Base-by-base conservation (phyloP, 2,888 invertebrate species). In the Craniophora ligustri region DNA sequence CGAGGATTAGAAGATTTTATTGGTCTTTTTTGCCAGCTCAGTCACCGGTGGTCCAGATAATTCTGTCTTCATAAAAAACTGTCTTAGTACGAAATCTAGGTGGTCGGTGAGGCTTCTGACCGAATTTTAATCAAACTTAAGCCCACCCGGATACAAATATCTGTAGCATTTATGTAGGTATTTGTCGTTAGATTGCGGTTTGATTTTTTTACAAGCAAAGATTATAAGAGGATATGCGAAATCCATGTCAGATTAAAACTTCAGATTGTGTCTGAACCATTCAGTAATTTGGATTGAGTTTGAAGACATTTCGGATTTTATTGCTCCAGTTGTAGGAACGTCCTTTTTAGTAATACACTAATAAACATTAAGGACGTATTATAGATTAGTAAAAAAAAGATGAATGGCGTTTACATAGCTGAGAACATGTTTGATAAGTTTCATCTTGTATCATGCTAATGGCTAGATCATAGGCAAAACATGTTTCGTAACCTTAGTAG, bases 61-160 rank as follows among this genome's bases (percentile, higher is more conserved):
- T 56, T 53, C n/a, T 26, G 14, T 85, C 85, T 85, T 83, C 84
- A 70, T 68, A 45, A 35, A n/a, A 39, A 56, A 68, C 71, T 68
- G 26, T 62, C 30, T 64, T 69, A 67, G 75, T 59, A 28, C 60
- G 61, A 62, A 54, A 28, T 47, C 67, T 67, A 71, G 76, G 76
- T 77, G 76, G 79, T 75, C 75, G 67, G 6, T 14, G 49, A 30
- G 19, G 21, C 34, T 41, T 35, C n/a, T 39, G 40, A 14, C 14
- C 63, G 64, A 76, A 79, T 75, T 77, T 76, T 61, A 62, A 63
- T 56, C 50, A 54, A 66, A 65, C 48, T 58, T 54, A 59, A 49
- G 78, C 59, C 77, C 79, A 71, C 77, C 77, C 65, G 63, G 67
- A 69, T 55, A 59, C 65, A 79, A 76, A 60, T 73, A 82, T 84